Evolutionary conservation across 2,888 invertebrate species (phyloP).

Genomic region (Sminthurides aquaticus): DNA sequence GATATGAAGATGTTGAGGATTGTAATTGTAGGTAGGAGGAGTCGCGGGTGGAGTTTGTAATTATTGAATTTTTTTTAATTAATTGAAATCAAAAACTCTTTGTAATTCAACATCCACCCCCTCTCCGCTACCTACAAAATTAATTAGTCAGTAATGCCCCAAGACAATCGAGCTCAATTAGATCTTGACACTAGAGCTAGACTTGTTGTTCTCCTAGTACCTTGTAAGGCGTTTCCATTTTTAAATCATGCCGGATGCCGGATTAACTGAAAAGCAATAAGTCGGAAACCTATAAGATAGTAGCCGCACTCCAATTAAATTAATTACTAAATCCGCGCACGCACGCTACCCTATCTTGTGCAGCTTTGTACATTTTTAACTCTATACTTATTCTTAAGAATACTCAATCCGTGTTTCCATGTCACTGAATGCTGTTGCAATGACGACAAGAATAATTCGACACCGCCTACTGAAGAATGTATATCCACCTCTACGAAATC

Average conservation of each 20-base stretch:
- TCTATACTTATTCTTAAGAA: no score
- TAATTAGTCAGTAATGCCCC: no score
- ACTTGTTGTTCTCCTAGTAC: background rate
- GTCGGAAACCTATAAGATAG: background rate
- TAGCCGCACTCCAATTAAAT: no score
- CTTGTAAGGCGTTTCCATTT: background rate
- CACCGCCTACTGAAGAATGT: background rate
- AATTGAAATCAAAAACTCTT: no score
- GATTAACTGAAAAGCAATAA: constrained; percentile 1
- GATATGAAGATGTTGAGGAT: no score
- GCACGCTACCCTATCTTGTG: background rate
- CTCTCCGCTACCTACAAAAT: no score
- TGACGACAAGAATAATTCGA: background rate
- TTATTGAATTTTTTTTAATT: no score
- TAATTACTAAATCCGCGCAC: background rate
- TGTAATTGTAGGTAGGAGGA: no score
- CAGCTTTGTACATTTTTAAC: background rate
- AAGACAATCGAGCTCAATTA: constrained; percentile 9
- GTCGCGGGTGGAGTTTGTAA: no score
- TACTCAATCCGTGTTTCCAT: background rate
- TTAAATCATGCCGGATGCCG: background rate
- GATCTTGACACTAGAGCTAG: background rate
- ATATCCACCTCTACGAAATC: background rate
- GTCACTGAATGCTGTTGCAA: background rate
- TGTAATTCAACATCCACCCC: no score